phyloP scores from a whole-genome alignment of 2,113 vertebrate genomes.

The Ammodytes dubius region DNA sequence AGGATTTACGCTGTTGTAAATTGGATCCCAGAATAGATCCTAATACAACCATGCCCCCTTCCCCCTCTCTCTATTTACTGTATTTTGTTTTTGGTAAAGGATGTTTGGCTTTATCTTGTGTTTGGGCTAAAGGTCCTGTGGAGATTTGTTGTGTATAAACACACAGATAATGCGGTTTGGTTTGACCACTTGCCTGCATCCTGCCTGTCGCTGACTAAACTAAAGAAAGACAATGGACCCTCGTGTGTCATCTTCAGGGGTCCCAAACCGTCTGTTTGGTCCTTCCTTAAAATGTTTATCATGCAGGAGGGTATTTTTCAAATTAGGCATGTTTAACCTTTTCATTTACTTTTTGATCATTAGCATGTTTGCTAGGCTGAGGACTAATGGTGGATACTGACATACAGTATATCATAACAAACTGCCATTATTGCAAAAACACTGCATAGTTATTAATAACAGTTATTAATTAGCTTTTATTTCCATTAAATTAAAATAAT shows the following conservation, averaged over 20 bases:
- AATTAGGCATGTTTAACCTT: too few species aligned
- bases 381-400: too few species aligned
- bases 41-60: background rate
- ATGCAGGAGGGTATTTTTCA: background rate
- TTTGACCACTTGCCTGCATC: constrained; percentile 75
- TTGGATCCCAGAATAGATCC: background rate
- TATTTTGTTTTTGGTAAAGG: constrained; percentile 50
- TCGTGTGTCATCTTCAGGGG: constrained; percentile 41
- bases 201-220: constrained; percentile 63
- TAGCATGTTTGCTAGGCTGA: too few species aligned
- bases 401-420: too few species aligned
- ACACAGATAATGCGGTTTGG: constrained; percentile 79
- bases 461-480: background rate
- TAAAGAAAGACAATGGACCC: constrained; percentile 69
- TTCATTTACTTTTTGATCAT: too few species aligned
- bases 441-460: background rate
- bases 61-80: constrained; percentile 1
- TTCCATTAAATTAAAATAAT: background rate
- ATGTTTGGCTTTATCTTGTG: constrained; percentile 74
- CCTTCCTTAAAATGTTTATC: background rate
- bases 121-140: constrained; percentile 71
- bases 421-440: too few species aligned
- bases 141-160: constrained; percentile 73
- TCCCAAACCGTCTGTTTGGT: constrained; percentile 18
- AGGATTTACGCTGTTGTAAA: background rate